Evolutionary conservation across 2,797 vertebrate species (phyloP).

Genomic region (Cryptoprocta ferox): DNA sequence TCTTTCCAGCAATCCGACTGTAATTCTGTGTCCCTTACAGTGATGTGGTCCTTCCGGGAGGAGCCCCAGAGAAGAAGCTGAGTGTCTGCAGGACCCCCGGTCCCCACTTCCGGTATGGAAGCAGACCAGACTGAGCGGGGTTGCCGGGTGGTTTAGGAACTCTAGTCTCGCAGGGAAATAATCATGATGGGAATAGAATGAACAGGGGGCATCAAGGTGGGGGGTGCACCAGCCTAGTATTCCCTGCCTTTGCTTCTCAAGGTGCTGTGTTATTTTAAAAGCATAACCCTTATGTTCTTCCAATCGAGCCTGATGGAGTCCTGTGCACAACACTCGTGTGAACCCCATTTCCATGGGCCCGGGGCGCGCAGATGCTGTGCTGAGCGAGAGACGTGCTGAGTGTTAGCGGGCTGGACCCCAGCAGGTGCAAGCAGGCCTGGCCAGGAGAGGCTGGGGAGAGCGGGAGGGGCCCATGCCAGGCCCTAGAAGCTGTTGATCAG

Average conservation of each 20-base stretch:
- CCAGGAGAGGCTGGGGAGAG: not conserved
- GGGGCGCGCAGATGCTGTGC: not conserved
- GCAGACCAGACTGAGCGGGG: not conserved
- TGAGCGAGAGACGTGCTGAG: not conserved
- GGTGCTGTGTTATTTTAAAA: rapidly evolving
- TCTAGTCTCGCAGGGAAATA: not conserved
- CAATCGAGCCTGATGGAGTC: too few species aligned
- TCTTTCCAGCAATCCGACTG: rapidly evolving
- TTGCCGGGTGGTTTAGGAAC: rapidly evolving
- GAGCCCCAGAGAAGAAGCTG: not conserved
- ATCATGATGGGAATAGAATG: rapidly evolving
- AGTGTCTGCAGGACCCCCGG: not conserved
- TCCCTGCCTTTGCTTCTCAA: not conserved
- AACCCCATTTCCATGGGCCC: rapidly evolving
- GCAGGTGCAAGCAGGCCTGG: not conserved
- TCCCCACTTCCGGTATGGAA: too few species aligned
- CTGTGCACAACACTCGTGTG: rapidly evolving
- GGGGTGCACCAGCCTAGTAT: rapidly evolving
- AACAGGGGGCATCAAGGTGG: not conserved
- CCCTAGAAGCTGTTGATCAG: not conserved
- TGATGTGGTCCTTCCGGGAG: rapidly evolving
- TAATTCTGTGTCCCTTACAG: rapidly evolving
- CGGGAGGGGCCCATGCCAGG: rapidly evolving
- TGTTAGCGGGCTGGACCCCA: rapidly evolving
- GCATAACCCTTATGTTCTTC: rapidly evolving